These are phyloP conservation scores for Octodon degus DNA, from an alignment of 2,113 vertebrate species.

Conservation along the genomic window DNA sequence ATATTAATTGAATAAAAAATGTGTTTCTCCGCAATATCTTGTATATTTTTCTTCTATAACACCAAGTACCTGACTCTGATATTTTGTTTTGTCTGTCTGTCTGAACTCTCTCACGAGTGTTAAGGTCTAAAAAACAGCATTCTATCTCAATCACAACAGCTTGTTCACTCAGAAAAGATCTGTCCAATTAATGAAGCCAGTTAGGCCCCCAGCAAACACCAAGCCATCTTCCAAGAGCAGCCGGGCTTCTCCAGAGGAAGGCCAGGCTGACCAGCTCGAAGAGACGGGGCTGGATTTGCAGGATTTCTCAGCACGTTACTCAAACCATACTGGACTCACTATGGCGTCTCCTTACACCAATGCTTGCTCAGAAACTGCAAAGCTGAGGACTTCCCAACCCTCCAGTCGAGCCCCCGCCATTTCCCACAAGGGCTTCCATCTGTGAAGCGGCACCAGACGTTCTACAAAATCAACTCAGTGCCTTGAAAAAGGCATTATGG, in stretches of 20 bases:
- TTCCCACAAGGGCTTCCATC: not conserved
- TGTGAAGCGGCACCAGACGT: not conserved
- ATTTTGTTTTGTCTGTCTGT: not conserved
- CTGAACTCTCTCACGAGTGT: not conserved
- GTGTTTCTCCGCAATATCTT: not conserved
- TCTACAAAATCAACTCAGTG: conserved; percentile 30
- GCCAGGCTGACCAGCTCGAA: not conserved
- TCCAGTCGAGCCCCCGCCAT: not conserved
- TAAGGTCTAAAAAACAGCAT: not conserved
- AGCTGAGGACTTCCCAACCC: not conserved
- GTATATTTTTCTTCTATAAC: not conserved
- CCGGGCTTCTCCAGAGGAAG: not conserved
- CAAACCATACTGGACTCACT: not conserved
- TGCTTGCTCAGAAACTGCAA: not conserved
- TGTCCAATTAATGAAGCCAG: not conserved
- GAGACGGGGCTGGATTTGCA: not conserved
- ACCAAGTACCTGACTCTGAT: not conserved
- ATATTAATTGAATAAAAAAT: not conserved
- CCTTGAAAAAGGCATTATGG: not conserved
- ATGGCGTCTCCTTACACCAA: not conserved
- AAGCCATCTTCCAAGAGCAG: not conserved
- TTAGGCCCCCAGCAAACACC: not conserved
- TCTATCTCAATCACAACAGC: conserved; percentile 31
- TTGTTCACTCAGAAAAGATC: conserved; percentile 1
- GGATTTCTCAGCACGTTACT: not conserved